Percentiles rank a stretch among this genome's conserved stretches.
phyloP scores from a whole-genome alignment of 92 coral and sea anemone genomes.

The Zoanthus sociatus region DNA sequence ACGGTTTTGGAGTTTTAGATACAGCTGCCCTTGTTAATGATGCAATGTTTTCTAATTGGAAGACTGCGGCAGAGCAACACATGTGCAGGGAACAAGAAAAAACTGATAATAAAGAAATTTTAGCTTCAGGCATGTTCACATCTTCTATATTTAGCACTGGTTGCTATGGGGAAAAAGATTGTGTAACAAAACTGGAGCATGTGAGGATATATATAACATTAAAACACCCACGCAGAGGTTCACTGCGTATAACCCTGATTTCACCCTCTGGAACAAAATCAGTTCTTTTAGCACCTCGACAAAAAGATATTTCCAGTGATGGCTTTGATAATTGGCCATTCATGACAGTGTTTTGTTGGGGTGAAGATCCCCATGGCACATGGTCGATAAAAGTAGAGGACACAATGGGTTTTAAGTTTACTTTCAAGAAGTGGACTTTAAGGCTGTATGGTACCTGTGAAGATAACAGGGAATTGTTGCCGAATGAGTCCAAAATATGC shows the following conservation, averaged over 20 bases:
- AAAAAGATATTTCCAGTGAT: constrained; percentile 72
- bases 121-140: constrained; percentile 61
- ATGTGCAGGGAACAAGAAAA: constrained; percentile 81
- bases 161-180: constrained; percentile 65
- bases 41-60: constrained; percentile 79
- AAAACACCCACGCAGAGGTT: constrained; percentile 80
- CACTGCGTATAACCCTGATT: constrained; percentile 79
- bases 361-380: constrained; percentile 89
- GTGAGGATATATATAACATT: constrained; percentile 86
- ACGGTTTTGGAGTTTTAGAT: constrained; percentile 97
- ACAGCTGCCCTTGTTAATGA: constrained; percentile 83
- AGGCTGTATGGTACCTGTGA: constrained; percentile 90
- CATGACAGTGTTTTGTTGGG: constrained; percentile 99
- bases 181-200: constrained; percentile 91
- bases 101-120: constrained; percentile 63
- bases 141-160: constrained; percentile 73
- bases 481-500: constrained; percentile 68
- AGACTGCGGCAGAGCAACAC: constrained; percentile 88
- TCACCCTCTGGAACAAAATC: constrained; percentile 93
- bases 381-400: constrained; percentile 86
- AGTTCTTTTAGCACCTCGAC: constrained; percentile 81
- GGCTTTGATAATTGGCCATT: constrained; percentile 98
- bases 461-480: constrained; percentile 53
- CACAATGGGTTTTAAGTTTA: constrained; percentile 69
- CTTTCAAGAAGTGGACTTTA: constrained; percentile 85